Evolutionary conservation across 2,113 vertebrate species (phyloP).

Genomic region (Chlorodrepanis virens): DNA sequence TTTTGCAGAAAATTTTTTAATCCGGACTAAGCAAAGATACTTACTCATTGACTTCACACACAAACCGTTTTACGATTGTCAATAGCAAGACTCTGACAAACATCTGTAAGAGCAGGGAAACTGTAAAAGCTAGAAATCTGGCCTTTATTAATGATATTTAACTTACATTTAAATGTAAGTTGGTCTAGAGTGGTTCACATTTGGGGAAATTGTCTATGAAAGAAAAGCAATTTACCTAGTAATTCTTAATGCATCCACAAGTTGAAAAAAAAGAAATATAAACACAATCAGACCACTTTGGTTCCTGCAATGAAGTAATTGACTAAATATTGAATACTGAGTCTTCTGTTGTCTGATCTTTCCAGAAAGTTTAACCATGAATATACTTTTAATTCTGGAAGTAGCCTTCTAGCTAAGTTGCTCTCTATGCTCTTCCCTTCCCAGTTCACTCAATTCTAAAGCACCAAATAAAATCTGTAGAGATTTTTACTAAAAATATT

Average conservation of each 20-base stretch:
- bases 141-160: constrained; percentile 22
- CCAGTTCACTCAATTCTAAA: background rate
- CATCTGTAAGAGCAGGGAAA: constrained; percentile 66
- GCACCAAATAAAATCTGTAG: background rate
- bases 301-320: background rate
- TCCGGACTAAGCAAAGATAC: constrained; percentile 60
- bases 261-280: background rate
- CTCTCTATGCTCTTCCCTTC: background rate
- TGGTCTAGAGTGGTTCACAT: constrained; percentile 9
- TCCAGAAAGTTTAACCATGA: background rate
- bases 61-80: constrained; percentile 66
- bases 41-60: constrained; percentile 62
- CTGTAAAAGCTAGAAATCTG: constrained; percentile 62
- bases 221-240: constrained; percentile 8
- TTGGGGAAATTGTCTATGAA: background rate
- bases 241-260: background rate
- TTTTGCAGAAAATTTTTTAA: constrained; percentile 7
- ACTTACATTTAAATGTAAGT: constrained; percentile 52
- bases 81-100: constrained; percentile 62
- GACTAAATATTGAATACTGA: background rate
- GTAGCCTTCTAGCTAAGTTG: background rate
- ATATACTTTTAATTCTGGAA: background rate
- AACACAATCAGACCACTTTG: background rate
- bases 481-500: background rate
- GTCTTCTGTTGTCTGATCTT: background rate